Evolutionary conservation across 2,888 invertebrate species (phyloP), one percentile per base, ranked within the genome.

Genomic region (Zele albiditarsus): DNA sequence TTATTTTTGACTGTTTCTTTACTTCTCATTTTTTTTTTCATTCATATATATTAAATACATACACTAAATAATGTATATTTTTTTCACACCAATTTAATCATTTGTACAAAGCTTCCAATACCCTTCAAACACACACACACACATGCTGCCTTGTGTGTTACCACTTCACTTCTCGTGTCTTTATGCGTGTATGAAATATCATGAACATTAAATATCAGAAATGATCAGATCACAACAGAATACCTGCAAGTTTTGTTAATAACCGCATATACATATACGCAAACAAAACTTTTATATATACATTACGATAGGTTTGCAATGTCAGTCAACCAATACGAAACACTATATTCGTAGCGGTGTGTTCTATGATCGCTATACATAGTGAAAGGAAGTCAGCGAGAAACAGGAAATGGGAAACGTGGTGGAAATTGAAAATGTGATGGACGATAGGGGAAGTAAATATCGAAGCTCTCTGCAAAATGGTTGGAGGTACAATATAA

Each of bases 341-440:
- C 38, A 38, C 2, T 25, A 12, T 6, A 57, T 49, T 12, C 27
- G 69, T 58, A n/a, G n/a, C n/a, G 63, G 71, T 70, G 31, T 5
- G 6, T 23, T 20, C 38, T 33, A 69, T 53, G 4, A 67, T 46
- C 16, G n/a, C 14, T 14, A 65, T 33, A 57, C 33, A 14, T 20
- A 20, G 63, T 6, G 33, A 58, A 46, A 38, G 74, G 74, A 53
- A 62, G 49, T 63, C 16, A 49, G 10, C n/a, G 31, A 28, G 38
- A 23, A 66, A 42, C 33, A 85, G 88, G 88, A 88, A 89, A 89
- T 86, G 87, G 86, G 88, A 85, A 87, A 89, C 88, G 87, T 86
- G 88, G 88, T 87, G 89, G 88, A 89, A 89, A 89, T 89, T 89
- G 89, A 89, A 89, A 89, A 89, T 87, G 87, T 86, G 86, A 88